These are phyloP conservation scores for Haemorhous mexicanus DNA, from an alignment of 2,113 vertebrate species.

Conservation along the genomic window DNA sequence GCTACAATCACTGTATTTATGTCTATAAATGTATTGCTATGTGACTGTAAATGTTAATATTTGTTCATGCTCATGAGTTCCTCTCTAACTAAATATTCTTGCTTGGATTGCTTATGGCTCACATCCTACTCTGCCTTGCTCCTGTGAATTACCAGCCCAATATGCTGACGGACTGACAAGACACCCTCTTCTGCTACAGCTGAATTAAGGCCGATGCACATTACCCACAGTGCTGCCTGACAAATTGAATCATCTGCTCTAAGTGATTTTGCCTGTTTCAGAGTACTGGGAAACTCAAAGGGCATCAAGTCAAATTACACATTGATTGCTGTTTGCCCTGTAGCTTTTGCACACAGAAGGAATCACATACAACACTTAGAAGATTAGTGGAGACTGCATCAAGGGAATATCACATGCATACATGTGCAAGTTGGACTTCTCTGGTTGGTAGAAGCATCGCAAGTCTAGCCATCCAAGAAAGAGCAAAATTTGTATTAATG, in stretches of 20 bases:
- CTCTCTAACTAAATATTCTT: not conserved
- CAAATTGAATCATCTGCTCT: constrained; percentile 66
- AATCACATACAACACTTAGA: constrained; percentile 49
- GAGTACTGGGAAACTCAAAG: constrained; percentile 66
- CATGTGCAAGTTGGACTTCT: not conserved
- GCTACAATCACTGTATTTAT: not conserved
- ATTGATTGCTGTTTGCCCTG: constrained; percentile 61
- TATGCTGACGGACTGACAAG: not conserved
- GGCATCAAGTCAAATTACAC: constrained; percentile 69
- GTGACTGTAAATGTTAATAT: not conserved
- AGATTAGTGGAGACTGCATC: constrained; percentile 37
- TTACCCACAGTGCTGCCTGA: constrained; percentile 48
- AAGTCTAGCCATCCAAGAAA: constrained; percentile 2
- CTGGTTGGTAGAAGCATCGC: not conserved
- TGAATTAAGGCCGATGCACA: constrained; percentile 38
- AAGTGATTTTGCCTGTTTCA: constrained; percentile 66
- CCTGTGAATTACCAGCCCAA: not conserved
- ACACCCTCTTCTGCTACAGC: constrained; percentile 19
- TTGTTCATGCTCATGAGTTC: not conserved
- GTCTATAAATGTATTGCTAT: not conserved
- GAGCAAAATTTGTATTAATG: not conserved
- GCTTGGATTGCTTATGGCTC: not conserved
- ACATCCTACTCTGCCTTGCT: not conserved
- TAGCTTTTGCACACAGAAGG: constrained; percentile 57
- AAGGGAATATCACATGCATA: not conserved